Conservation (phyloP, 2,888 invertebrate species). For the Aphidius colemani region DNA sequence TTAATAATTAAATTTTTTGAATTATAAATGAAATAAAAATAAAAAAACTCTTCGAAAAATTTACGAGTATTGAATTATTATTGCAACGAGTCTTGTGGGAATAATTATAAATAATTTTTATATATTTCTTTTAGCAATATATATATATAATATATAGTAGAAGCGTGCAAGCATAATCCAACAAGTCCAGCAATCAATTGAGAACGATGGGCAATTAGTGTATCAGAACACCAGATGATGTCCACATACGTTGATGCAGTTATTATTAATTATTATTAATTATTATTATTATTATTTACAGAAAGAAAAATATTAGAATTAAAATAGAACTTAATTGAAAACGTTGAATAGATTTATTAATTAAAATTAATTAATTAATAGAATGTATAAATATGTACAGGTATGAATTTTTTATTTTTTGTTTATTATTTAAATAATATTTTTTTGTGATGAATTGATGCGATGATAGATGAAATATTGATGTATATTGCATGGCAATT, state of each 20-base stretch:
- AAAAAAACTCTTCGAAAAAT: background rate
- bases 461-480: constrained; percentile 18
- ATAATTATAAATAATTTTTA: constrained; percentile 15
- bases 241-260: constrained; percentile 15
- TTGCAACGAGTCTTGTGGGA: background rate
- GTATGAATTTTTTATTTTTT: constrained; percentile 44
- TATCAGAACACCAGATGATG: constrained; percentile 56
- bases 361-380: constrained; percentile 37
- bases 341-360: constrained; percentile 1
- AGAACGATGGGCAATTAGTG: constrained; percentile 57
- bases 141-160: constrained; percentile 39
- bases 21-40: too few species aligned
- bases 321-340: constrained; percentile 30
- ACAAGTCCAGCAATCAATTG: constrained; percentile 56
- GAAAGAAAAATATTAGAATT: constrained; percentile 52
- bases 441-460: constrained; percentile 55
- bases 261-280: background rate
- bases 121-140: constrained; percentile 33
- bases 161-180: constrained; percentile 56
- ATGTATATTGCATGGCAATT: constrained; percentile 19
- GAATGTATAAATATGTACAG: constrained; percentile 45
- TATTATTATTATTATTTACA: constrained; percentile 53
- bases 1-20: too few species aligned
- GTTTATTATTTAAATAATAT: constrained; percentile 38
- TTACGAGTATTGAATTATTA: constrained; percentile 9